phyloP scores from a whole-genome alignment of 2,797 vertebrate species.

The Acanthurus lineatus region DNA sequence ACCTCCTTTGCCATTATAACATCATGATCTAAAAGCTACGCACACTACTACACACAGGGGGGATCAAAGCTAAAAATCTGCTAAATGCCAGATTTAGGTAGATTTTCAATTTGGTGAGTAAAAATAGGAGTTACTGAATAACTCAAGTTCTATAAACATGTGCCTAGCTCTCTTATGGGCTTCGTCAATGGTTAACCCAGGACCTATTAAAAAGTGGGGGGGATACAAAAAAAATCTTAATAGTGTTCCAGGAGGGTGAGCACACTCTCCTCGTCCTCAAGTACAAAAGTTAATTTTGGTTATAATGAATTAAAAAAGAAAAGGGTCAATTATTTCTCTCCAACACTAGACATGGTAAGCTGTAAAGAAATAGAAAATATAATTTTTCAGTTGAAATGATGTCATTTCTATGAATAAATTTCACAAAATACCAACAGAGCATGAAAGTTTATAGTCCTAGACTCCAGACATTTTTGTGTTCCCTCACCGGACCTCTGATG shows the following conservation, averaged over 20 bases:
- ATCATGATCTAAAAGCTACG: too few species aligned
- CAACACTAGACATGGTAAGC: background rate
- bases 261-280: background rate
- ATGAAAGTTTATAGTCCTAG: constrained; percentile 11
- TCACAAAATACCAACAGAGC: constrained; percentile 24
- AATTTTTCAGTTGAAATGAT: constrained; percentile 13
- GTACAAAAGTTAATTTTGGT: constrained; percentile 11
- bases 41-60: too few species aligned
- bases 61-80: too few species aligned
- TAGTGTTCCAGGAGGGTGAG: background rate
- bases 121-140: too few species aligned
- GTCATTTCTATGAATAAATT: constrained; percentile 33
- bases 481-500: constrained; percentile 1
- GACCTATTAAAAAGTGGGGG: too few species aligned
- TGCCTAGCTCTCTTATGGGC: too few species aligned
- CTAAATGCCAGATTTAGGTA: too few species aligned
- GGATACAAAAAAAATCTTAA: too few species aligned
- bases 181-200: too few species aligned
- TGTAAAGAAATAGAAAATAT: constrained; percentile 8
- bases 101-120: too few species aligned
- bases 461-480: constrained; percentile 3
- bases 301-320: constrained; percentile 24
- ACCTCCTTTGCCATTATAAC: too few species aligned
- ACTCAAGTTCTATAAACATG: too few species aligned
- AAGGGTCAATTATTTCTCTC: constrained; percentile 7